Evolutionary conservation across 2,797 vertebrate species (phyloP), one percentile per base, ranked within the genome.

Genomic region (Spea hammondii): DNA sequence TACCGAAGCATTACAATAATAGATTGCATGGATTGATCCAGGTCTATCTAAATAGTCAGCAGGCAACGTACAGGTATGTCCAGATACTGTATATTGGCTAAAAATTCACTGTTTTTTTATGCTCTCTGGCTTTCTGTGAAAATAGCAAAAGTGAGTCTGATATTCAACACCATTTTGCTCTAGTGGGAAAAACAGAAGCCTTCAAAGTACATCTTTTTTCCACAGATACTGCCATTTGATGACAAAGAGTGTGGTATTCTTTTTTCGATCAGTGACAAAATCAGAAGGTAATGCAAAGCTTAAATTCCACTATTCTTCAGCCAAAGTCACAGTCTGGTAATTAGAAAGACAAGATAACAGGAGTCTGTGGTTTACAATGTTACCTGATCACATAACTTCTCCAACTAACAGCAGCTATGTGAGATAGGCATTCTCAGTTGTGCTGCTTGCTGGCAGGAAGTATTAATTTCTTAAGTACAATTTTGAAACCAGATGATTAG

Each of bases 401-500:
- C 44, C 69, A 72, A 47, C 69, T 68, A 77, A 74, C 57, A 81
- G 17, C 54, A 68, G 79, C 70, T 64, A 81, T 77, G 53, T 55
- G 70, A 81, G 79, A 47, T 77, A 44, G 53, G 69, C 13, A 14
- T 51, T 55, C 74, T 76, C 69, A 47, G 55, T 44, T 71, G 49
- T 73, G 70, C 53, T 73, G 55, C 50, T 64, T 62, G 32, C 69
- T 62, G 70, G 70, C 79, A 81, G 79, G 79, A 81, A 81, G 79
- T 81, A 81, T 81, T 81, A 76, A 67, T 77, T 81, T 81, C 79
- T 81, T 81, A 81, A 81, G 77, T 81, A 74, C 79, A 74, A 81
- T 81, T 73, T 77, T 81, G 79, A 81, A 81, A 81, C 79, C 55
- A 81, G 74, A 81, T 77, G 79, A 81, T 81, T 72, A 77, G 69